Base-by-base conservation (phyloP, 2,888 invertebrate genomes). In the Agonopterix heracliana region DNA sequence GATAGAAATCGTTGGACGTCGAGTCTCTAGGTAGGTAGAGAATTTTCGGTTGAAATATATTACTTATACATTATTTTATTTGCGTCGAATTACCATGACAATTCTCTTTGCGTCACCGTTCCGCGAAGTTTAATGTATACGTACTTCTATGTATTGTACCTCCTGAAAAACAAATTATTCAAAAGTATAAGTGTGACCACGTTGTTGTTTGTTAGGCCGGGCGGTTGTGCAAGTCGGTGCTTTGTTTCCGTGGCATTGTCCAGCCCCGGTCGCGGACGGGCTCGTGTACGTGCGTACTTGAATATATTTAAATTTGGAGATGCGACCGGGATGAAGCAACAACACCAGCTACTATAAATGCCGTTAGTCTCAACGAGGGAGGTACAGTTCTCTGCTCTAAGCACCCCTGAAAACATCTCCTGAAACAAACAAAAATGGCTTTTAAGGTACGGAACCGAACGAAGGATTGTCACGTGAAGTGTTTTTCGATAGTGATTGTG, bases 291-390 rank as follows among this genome's bases (percentile, higher is more conserved):
- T 87, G 88, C 83, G 87, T 88, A 85, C 88, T 88, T 88, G 88
- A 87, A 80, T 81, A 85, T 87, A 87, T 88, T 88, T 78, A 88
- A 88, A 88, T 88, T 86, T 85, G 84, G 81, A 87, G 86, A 87
- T 84, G 83, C 81, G 75, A 71, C 78, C 78, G 75, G 87, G 84
- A 83, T 88, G 85, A 81, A 61, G 87, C 87, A 88, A 88, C 75
- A 67, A 64, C 60, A 56, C 63, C 64, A 57, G 65, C 70, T 59
- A 74, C 74, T 86, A 86, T 86, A 87, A 80, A 86, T 82, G 71
- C 75, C 56, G 78, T 69, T 72, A 72, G 77, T 61, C 53, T 55
- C 74, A 57, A 26, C 75, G 66, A 69, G 68, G 62, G 78, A 78
- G 70, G 68, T 76, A 86, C 86, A 88, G 85, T 85, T 74, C 69